Evolutionary conservation across 2,797 vertebrate species (phyloP).

Genomic region (Chaetophractus vellerosus): DNA sequence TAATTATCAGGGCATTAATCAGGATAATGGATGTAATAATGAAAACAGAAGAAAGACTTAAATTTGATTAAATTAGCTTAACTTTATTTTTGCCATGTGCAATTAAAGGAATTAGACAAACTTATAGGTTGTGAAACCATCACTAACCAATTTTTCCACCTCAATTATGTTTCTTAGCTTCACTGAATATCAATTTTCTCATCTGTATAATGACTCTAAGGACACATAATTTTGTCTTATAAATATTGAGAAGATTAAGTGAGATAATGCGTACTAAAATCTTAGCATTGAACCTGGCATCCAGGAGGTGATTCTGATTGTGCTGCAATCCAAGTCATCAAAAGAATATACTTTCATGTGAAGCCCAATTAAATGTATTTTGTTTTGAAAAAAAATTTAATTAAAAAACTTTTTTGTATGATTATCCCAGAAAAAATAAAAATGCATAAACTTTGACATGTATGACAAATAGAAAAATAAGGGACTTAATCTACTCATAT

Average conservation of each 20-base stretch:
- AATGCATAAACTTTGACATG: slow-evolving; percentile 61
- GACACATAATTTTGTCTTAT: slow-evolving; percentile 24
- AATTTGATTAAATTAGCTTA: slow-evolving; percentile 50
- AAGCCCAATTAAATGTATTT: slow-evolving; percentile 58
- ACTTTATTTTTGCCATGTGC: slow-evolving; percentile 63
- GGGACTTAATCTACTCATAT: slow-evolving; percentile 48
- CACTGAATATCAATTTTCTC: slow-evolving; percentile 65
- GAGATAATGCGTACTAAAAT: slow-evolving; percentile 59
- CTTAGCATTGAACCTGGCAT: slow-evolving; percentile 56
- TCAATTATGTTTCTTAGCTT: slow-evolving; percentile 55
- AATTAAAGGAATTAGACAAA: slow-evolving; percentile 28
- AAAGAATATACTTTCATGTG: slow-evolving; percentile 70
- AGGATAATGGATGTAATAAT: slow-evolving; percentile 52
- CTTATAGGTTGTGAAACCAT: slow-evolving; percentile 57
- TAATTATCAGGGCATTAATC: slow-evolving; percentile 44
- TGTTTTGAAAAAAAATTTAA: slow-evolving; percentile 42
- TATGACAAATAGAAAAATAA: slow-evolving; percentile 75
- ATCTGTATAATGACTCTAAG: slow-evolving; percentile 59
- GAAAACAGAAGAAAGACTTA: slow-evolving; percentile 46
- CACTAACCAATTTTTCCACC: slow-evolving; percentile 32
- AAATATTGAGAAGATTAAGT: slow-evolving; percentile 68
- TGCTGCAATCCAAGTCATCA: slow-evolving; percentile 9
- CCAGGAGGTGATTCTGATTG: slow-evolving; percentile 48
- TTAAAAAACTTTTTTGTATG: slow-evolving; percentile 67
- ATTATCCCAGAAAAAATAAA: slow-evolving; percentile 70